Evolutionary conservation across 2,797 vertebrate species (phyloP).

Genomic region (Nasua narica): DNA sequence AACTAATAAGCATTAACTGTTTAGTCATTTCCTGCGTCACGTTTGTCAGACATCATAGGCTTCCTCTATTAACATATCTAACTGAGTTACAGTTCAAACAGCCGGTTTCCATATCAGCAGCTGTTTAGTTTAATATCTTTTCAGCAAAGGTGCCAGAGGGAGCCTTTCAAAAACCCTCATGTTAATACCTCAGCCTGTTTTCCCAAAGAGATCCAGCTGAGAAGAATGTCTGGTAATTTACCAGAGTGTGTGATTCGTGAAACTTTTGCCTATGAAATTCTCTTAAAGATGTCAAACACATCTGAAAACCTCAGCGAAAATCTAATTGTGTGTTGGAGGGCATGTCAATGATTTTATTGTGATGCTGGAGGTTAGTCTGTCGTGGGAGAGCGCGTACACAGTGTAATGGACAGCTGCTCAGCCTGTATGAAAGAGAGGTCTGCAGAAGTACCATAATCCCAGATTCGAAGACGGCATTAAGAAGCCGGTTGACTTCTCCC

Average conservation of each 20-base stretch:
- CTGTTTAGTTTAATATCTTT: constrained; percentile 76
- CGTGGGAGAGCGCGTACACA: accelerated
- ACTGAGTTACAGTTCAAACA: constrained; percentile 75
- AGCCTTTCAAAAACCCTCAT: constrained; percentile 55
- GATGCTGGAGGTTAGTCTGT: not conserved
- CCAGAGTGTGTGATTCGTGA: not conserved
- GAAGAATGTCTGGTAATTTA: not conserved
- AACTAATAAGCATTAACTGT: constrained; percentile 79
- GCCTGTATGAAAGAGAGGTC: not conserved
- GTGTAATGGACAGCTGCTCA: not conserved
- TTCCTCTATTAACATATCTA: constrained; percentile 69
- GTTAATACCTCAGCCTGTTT: constrained; percentile 57
- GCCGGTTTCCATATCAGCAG: constrained; percentile 81
- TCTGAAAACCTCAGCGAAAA: not conserved
- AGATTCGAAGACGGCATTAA: not conserved
- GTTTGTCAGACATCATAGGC: constrained; percentile 72
- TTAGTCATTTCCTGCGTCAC: constrained; percentile 85
- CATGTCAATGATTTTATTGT: not conserved
- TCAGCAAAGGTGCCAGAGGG: constrained; percentile 72
- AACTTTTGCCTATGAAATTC: not conserved
- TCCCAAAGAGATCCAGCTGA: constrained; percentile 49
- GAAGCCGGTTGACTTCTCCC: not conserved
- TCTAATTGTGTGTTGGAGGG: not conserved
- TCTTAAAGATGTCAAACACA: not conserved
- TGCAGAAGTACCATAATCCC: not conserved